Base-by-base conservation (phyloP, 64 coral and sea anemone genomes). In the Anthopleura sola region DNA sequence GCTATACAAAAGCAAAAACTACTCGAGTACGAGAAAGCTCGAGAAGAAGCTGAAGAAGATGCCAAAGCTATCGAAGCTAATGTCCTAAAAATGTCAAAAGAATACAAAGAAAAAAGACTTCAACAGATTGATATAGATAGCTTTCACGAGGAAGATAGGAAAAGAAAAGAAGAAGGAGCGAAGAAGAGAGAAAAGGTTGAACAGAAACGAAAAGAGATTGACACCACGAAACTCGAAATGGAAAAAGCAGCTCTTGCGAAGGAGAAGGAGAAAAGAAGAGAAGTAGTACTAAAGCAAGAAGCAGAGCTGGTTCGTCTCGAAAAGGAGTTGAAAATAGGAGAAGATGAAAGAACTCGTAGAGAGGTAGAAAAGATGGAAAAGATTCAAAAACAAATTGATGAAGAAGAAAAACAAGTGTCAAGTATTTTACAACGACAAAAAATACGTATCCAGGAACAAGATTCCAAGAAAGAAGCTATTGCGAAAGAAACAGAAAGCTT, bases 401-500 rank as follows among this genome's bases (percentile, higher is more conserved):
- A 79, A 79, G 76, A 79, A 44, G 44, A 48, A 33, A 79, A 48
- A 7, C 20, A 48, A 24, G 37, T 12, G 11, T 23, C 36, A 5
- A 29, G 47, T 18, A 79, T 79, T 6, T 33, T 79, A 40, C 5
- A 48, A 18, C 38, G 76, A 29, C 76, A 79, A 79, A 79, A 79
- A 44, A 1, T 48, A 11, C 76, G 76, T 16, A 48, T 48, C 76
- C 23, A 44, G 24, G 76, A 79, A 48, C 20, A 23, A 46, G 76
- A 44, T 24, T 44, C 37, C 19, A 79, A 79, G 24, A 79, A 38
- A 33, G 76, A 79, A 23, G 36, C n/a, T 37, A 79, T 79, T 46
- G 76, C 76, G 14, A 79, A 79, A 11, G 76, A 79, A 44, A 0
- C 76, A 26, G 76, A 79, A 79, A 79, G 44, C 37, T 79, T 79